These are phyloP conservation scores for Discoglossus pictus DNA, from an alignment of 2,797 vertebrate genomes.

Conservation along the genomic window DNA sequence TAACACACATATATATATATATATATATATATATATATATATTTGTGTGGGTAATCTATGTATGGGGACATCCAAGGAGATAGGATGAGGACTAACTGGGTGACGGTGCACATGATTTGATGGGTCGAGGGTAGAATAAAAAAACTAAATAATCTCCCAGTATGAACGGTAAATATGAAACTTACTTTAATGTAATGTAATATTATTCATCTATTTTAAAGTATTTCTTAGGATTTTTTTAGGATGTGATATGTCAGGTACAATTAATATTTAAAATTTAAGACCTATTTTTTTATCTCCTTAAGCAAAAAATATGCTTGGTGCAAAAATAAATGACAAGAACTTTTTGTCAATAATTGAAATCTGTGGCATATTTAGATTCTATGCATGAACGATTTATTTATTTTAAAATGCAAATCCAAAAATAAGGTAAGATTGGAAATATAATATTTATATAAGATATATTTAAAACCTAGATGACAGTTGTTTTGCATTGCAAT, in stretches of 20 bases:
- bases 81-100: no score
- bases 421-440: constrained; percentile 49
- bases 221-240: no score
- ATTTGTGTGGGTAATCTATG: no score
- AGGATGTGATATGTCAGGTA: constrained; percentile 1
- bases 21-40: no score
- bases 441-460: constrained; percentile 39
- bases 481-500: constrained; percentile 72
- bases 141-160: no score
- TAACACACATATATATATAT: no score
- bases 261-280: not conserved
- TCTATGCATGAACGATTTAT: constrained; percentile 37
- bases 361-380: constrained; percentile 29
- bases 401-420: constrained; percentile 29
- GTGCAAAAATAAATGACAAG: constrained; percentile 26
- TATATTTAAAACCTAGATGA: constrained; percentile 77
- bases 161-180: no score
- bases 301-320: constrained; percentile 17
- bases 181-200: no score
- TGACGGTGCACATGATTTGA: no score
- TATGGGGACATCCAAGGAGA: no score
- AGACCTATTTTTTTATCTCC: not conserved
- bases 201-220: no score
- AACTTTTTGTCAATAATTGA: constrained; percentile 37
- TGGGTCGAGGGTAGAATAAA: no score